Evolutionary conservation across 2,797 vertebrate species (phyloP), one percentile per base, ranked within the genome.

Genomic region (Cichlasoma orientale): DNA sequence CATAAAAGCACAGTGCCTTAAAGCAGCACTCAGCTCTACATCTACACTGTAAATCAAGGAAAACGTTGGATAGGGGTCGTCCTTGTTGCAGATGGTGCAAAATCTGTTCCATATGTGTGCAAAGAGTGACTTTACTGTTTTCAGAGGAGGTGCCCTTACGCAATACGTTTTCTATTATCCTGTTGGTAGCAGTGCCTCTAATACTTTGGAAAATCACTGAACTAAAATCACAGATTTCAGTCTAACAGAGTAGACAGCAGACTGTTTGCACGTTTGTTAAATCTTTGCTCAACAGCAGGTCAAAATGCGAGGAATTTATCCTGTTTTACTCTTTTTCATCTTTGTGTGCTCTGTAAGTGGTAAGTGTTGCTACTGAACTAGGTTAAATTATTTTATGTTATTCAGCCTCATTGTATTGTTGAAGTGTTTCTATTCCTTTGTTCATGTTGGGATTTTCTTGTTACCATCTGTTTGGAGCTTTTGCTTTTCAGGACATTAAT

Each of bases 81-180:
- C 80, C 88, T 90, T 86, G 84, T 92, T 87, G 92, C 94, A 92
- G 79, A 92, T 91, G 92, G 89, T 86, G 82, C 72, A 77, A 94
- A 95, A 95, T 95, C 88, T 91, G 91, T 96, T 95, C 95, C 96
- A 96, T 88, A 92, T 96, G 95, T 78, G 90, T 82, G 82, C 73
- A 82, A 88, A 89, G 86, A 86, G 83, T 82, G 73, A 88, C 78
- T 88, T 58, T 68, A 82, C 77, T 78, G 82, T 90, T 88, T 91
- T 81, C 69, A 86, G 86, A 86, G 86, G 86, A 80, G 57, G 69
- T 58, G 92, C 82, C 69, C 87, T 94, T 94, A 75, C 82, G 79
- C 89, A 94, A 90, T 70, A 81, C 23, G 72, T 72, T 87, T 74
- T 81, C 25, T 74, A 13, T 82, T 84, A 74, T 72, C 56, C 66